A percentile compares a stretch with the other conserved stretches of the same genome.
These are phyloP conservation scores for Philaenus spumarius DNA, from an alignment of 1,140 invertebrate genomes.

Conservation along the genomic window DNA sequence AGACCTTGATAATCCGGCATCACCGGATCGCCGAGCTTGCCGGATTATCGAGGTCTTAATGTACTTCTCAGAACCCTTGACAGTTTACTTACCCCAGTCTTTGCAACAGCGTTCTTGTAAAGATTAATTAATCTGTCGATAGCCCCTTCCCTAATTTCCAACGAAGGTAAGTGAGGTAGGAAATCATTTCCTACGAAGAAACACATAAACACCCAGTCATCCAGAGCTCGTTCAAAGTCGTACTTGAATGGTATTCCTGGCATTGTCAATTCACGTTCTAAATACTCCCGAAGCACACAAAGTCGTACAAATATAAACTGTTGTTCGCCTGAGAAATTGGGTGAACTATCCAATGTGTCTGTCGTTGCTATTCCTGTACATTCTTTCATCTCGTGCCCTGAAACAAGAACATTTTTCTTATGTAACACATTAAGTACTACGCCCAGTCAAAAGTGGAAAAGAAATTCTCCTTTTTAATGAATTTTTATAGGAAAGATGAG, in stretches of 20 bases:
- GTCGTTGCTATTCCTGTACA: conserved; percentile 58
- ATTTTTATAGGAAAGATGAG: no score
- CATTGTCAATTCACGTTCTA: conserved; percentile 88
- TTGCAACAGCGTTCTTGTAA: conserved; percentile 94
- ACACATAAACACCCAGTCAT: conserved; percentile 99
- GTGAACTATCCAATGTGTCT: conserved; percentile 33
- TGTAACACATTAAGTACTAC: no score
- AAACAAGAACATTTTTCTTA: no score
- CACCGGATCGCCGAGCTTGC: no score
- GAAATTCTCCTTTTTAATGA: no score
- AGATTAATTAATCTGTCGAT: conserved; percentile 91
- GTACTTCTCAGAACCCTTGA: no score
- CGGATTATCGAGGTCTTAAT: no score
- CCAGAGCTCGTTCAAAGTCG: conserved; percentile 83
- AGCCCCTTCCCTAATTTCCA: conserved; percentile 97
- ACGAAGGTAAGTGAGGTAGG: conserved; percentile 93
- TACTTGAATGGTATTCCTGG: conserved; percentile 88
- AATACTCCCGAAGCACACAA: conserved; percentile 90
- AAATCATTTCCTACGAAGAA: conserved; percentile 99
- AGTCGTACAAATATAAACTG: conserved; percentile 88
- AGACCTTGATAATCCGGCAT: background rate
- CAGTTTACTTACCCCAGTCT: conserved; percentile 60
- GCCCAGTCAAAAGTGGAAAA: no score
- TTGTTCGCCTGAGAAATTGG: conserved; percentile 51
- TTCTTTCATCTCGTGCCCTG: conserved; percentile 93